phyloP scores from a whole-genome alignment of 2,797 vertebrate species.

The Gadopsis marmoratus region DNA sequence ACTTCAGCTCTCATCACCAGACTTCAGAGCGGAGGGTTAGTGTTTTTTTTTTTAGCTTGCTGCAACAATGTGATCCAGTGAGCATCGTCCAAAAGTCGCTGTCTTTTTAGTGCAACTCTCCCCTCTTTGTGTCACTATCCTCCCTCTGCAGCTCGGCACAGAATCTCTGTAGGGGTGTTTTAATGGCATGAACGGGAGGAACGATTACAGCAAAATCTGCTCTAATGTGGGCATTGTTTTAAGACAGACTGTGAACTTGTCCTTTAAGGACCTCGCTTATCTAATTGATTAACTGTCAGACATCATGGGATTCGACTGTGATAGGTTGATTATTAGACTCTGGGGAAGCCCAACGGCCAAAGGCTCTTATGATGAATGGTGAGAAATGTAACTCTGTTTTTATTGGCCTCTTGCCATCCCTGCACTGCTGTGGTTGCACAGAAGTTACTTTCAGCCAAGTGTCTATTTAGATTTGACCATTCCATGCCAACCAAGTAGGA shows the following conservation, averaged over 20 bases:
- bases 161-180: neutral
- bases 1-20: neutral
- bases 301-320: neutral
- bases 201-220: neutral
- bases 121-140: neutral
- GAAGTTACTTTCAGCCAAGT: slow-evolving; percentile 13
- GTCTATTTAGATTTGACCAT: slow-evolving; percentile 22
- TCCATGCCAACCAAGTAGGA: slow-evolving; percentile 21
- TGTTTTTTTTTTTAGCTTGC: too few relatives aligned
- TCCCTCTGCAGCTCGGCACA: neutral
- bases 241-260: neutral
- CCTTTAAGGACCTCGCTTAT: neutral
- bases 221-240: neutral
- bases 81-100: neutral
- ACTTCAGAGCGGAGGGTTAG: neutral
- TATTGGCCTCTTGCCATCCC: slow-evolving; percentile 44
- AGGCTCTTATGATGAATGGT: slow-evolving; percentile 35
- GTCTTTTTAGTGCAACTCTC: neutral
- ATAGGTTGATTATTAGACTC: slow-evolving; percentile 15
- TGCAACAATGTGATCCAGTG: too few relatives aligned
- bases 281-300: slow-evolving; percentile 4
- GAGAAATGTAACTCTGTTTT: slow-evolving; percentile 38
- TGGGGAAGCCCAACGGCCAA: slow-evolving; percentile 32
- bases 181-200: neutral
- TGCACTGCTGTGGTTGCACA: slow-evolving; percentile 26